Base-by-base conservation (phyloP, 2,797 vertebrate species). In the Crossoptilon crossoptilon region DNA sequence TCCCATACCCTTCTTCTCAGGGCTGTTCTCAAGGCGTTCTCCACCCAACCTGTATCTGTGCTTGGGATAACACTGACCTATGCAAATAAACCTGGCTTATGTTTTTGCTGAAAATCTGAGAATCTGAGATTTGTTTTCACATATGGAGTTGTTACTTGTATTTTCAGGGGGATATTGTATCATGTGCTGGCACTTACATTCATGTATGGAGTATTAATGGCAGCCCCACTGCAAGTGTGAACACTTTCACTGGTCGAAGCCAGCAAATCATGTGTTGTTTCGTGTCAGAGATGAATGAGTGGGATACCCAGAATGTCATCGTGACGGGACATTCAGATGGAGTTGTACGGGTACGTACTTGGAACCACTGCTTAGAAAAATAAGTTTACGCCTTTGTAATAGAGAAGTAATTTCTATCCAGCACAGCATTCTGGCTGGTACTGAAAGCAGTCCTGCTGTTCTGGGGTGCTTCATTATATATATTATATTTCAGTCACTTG, bases 181-280 rank as follows among this genome's bases (percentile, higher is more conserved):
- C 99, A 0, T 99, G 99, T 14, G 99, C 99, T 1, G 99, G 99
- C 43, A 99, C 99, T 0, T 98, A 99, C 72, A 99, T 99, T 90
- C 99, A 99, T 0, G 98, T 99, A 72, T 99, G 99, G 99, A 99
- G 99, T 97, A 99, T 99, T 56, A 99, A 99, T 4, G 99, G 99
- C 90, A 99, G 98, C 95, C 99, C 99, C 10, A 97, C 99, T 0
- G 98, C 99, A 94, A 99, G 99, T 9, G 99, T 98, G 12, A 99
- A 99, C 98, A 99, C 99, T 5, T 99, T 99, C 98, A 99, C 99
- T 0, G 99, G 99, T 17, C 98, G 98, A 89, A 99, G 99, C 96
- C 99, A 99, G 97, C 99, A 99, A 87, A 99, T 99, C 53, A 92
- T 98, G 82, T 99, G 99, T 97, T 99, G 99, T 97, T 99, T 99